These are phyloP conservation scores for Tragelaphus oryx DNA, from an alignment of 2,797 vertebrate genomes.

Conservation along the genomic window DNA sequence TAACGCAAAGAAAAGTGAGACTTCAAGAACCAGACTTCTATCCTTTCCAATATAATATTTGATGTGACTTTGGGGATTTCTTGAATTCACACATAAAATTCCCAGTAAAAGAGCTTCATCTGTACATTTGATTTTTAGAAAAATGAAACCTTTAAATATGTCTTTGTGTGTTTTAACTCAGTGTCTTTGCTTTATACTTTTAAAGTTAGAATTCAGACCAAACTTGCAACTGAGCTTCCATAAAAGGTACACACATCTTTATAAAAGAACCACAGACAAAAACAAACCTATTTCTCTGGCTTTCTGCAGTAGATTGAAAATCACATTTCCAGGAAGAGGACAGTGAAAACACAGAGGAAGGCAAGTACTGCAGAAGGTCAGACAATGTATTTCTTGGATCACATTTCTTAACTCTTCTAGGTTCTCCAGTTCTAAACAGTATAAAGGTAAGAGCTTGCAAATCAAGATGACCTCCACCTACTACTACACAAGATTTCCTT, in stretches of 20 bases:
- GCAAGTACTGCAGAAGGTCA: background rate
- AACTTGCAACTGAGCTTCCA: background rate
- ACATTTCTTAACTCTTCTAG: background rate
- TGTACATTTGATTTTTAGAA: background rate
- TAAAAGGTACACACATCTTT: background rate
- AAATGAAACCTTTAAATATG: background rate
- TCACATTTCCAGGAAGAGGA: background rate
- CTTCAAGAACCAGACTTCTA: background rate
- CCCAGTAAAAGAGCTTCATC: background rate
- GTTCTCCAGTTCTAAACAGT: background rate
- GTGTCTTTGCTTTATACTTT: background rate
- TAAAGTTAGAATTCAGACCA: background rate
- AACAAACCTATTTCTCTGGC: background rate
- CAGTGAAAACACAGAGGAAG: background rate
- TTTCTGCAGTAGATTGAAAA: background rate
- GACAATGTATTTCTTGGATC: background rate
- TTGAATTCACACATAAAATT: conserved; percentile 18
- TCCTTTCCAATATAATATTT: background rate
- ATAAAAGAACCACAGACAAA: background rate
- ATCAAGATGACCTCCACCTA: too few species aligned
- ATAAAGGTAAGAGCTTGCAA: rapidly evolving
- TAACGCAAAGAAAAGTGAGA: background rate
- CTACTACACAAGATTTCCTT: background rate
- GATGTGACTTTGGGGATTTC: background rate
- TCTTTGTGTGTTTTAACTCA: background rate